Conservation (phyloP, 2,888 invertebrate genomes). For the Cheilosia impressa region DNA sequence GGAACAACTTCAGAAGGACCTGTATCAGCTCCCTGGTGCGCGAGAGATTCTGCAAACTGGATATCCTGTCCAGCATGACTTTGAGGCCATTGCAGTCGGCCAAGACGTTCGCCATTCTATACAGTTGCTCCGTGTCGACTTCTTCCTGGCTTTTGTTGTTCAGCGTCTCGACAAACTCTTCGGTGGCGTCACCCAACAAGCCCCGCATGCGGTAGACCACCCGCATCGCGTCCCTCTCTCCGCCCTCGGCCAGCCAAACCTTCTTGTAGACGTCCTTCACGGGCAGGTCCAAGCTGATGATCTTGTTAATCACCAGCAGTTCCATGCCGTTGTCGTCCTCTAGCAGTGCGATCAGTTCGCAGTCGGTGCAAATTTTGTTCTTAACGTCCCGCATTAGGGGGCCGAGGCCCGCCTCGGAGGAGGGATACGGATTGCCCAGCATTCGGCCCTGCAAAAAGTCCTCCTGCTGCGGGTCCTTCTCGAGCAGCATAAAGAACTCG, state of each 20-base stretch:
- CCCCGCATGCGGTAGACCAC: constrained; percentile 99
- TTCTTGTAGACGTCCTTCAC: constrained; percentile 95
- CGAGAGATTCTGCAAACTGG: constrained; percentile 93
- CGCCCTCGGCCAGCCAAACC: constrained; percentile 94
- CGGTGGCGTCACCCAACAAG: constrained; percentile 98
- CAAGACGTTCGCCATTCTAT: constrained; percentile 94
- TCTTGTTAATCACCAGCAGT: constrained; percentile 97
- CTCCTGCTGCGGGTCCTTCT: constrained; percentile 99
- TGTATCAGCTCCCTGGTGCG: constrained; percentile 93
- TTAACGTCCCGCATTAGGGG: constrained; percentile 99
- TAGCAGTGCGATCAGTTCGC: constrained; percentile 97
- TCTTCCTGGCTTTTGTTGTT: constrained; percentile 93
- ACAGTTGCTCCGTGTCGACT: constrained; percentile 97
- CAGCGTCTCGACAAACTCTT: constrained; percentile 98
- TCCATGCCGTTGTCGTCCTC: constrained; percentile 99
- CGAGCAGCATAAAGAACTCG: constrained; percentile 97
- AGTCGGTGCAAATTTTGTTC: constrained; percentile 99
- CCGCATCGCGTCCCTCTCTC: constrained; percentile 97
- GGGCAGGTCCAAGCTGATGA: constrained; percentile 97
- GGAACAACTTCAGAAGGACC: constrained; percentile 94
- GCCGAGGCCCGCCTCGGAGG: constrained; percentile 96
- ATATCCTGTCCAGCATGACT: constrained; percentile 92
- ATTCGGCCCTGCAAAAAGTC: constrained; percentile 98
- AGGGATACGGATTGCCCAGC: constrained; percentile 99
- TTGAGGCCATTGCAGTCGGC: constrained; percentile 90